Evolutionary conservation across 1,140 invertebrate species (phyloP), one percentile per base, ranked within the genome.

Genomic region (Phocides pigmalion): DNA sequence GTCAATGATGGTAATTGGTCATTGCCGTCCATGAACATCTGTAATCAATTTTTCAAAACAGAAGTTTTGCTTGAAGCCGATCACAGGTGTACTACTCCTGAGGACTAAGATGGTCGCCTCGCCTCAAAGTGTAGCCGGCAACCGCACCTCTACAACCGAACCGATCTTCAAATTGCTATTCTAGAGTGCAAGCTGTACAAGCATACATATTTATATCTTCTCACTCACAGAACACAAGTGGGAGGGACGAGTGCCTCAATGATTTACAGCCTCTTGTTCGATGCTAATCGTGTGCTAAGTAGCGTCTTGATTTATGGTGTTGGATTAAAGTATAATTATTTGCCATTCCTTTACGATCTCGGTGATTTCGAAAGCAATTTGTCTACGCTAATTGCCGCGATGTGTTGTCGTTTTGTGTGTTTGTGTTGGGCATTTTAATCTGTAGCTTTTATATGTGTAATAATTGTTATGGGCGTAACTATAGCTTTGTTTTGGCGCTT

Each of bases 261-360:
- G 83, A 88, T 85, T 84, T 81, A 86, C 76, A 44, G 66, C 50
- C 74, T 80, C 85, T 86, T 84, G 83, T 88, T 84, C 69, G 66
- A 88, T 88, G 82, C 83, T 88, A 88, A 88, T 88, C 79, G 83
- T 51, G 71, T 74, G 74, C 80, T 86, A 83, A 88, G 83, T 76
- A 83, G 79, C 72, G 20, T 67, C 73, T 78, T 88, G 85, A 88
- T 88, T 88, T 88, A 88, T 82, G 62, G 28, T 63, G 25, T 12
- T 35, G 78, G 82, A 82, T 88, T 86, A 73, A 81, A 86, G 76
- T 88, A 83, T 81, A 84, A 82, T 87, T 84, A 87, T 84, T 87
- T 80, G 64, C 63, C 37, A 41, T 39, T 44, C 65, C 54, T 66
- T 41, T 37, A 16, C 42, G 14, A 58, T 47, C 42, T 32, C 14